Evolutionary conservation across 2,888 invertebrate genomes (phyloP).

Genomic region (Hypsopygia costalis): DNA sequence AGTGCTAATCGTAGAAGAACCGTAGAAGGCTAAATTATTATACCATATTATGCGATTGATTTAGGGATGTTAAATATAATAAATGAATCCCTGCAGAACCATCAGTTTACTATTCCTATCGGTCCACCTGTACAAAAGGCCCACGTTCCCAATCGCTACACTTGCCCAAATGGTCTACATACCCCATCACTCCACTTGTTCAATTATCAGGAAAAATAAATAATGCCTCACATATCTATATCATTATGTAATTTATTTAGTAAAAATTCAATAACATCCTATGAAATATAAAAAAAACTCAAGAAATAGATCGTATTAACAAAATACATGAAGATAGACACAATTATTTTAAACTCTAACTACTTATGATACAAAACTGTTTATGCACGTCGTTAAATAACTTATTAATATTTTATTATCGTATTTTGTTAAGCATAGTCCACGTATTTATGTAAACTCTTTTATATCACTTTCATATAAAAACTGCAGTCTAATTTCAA

Average conservation of each 20-base stretch:
- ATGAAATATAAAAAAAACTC: constrained; percentile 7
- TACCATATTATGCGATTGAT: too few species aligned
- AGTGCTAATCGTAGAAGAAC: too few species aligned
- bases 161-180: too few species aligned
- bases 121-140: too few species aligned
- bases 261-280: constrained; percentile 10
- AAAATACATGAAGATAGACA: constrained; percentile 8
- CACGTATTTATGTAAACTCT: constrained; percentile 1
- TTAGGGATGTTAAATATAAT: too few species aligned
- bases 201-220: too few species aligned
- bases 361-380: constrained; percentile 70
- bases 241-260: not conserved
- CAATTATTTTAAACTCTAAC: constrained; percentile 39
- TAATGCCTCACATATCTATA: constrained; percentile 6
- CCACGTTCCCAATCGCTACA: too few species aligned
- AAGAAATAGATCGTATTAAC: constrained; percentile 6
- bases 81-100: too few species aligned
- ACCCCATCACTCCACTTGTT: too few species aligned
- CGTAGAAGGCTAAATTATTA: too few species aligned
- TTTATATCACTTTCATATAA: not conserved
- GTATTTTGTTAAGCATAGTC: constrained; percentile 35
- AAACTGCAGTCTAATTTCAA: too few species aligned
- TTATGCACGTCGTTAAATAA: constrained; percentile 69
- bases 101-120: too few species aligned
- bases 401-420: constrained; percentile 42